Conservation (phyloP, 1,140 invertebrate species). For the Drosophila tsacasi region DNA sequence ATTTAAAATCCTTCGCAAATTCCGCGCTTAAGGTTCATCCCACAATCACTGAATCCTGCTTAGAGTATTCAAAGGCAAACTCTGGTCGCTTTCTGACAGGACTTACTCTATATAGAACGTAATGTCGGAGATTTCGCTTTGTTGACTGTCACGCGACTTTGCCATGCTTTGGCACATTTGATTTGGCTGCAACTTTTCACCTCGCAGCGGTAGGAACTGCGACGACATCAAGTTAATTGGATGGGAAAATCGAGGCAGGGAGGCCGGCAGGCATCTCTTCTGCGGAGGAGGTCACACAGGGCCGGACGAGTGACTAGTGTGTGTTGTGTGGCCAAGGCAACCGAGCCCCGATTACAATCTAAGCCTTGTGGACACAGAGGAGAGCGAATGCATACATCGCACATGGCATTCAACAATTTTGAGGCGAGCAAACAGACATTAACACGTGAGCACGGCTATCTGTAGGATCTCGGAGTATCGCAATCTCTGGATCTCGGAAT, state of each 20-base stretch:
- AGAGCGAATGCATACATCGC: constrained; percentile 4
- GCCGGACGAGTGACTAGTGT: constrained; percentile 21
- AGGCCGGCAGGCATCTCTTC: constrained; percentile 8
- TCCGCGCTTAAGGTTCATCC: background rate
- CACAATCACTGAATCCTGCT: background rate
- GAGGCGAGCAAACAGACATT: constrained; percentile 61
- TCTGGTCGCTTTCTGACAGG: constrained; percentile 12
- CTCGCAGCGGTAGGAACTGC: constrained; percentile 46
- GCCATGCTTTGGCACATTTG: constrained; percentile 70
- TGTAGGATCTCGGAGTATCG: constrained; percentile 16
- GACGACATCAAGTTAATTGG: constrained; percentile 73
- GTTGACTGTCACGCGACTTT: constrained; percentile 74
- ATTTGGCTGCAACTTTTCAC: constrained; percentile 78
- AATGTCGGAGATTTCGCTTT: constrained; percentile 28
- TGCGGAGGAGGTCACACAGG: constrained; percentile 10
- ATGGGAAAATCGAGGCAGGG: constrained; percentile 35
- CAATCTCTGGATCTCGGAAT: constrained; percentile 29
- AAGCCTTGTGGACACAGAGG: constrained; percentile 22
- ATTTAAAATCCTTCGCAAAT: background rate
- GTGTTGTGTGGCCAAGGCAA: constrained; percentile 42
- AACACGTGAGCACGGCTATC: constrained; percentile 60
- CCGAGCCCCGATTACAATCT: constrained; percentile 52
- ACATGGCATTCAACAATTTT: constrained; percentile 52
- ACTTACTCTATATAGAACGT: constrained; percentile 8
- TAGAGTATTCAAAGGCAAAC: constrained; percentile 24